Percentiles rank a stretch among this genome's conserved stretches.
These are phyloP conservation scores for Neoseiulus cucumeris DNA, from an alignment of 1,140 invertebrate genomes.

Conservation along the genomic window DNA sequence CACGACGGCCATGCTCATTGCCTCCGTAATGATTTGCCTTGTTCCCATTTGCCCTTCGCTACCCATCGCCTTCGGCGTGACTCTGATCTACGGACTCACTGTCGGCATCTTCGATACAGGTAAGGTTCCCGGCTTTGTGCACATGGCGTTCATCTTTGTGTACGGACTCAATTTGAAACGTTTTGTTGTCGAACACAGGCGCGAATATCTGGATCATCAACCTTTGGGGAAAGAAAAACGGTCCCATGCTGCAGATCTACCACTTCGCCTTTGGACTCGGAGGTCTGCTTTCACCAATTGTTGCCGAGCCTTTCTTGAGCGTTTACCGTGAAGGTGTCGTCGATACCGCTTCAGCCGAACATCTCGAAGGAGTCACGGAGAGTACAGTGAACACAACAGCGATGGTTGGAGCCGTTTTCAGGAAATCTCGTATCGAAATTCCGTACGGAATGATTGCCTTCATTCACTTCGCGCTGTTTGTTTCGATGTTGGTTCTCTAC, in stretches of 20 bases:
- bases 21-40: background rate
- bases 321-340: background rate
- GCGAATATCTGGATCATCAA: constrained; percentile 16
- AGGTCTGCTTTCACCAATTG: constrained; percentile 32
- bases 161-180: too few species aligned
- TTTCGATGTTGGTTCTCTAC: background rate
- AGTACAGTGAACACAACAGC: too few species aligned
- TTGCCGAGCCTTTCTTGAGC: constrained; percentile 30
- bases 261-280: constrained; percentile 37
- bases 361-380: too few species aligned
- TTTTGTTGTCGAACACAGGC: background rate
- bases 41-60: background rate
- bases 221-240: constrained; percentile 32
- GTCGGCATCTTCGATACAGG: constrained; percentile 1
- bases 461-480: too few species aligned
- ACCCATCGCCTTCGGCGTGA: background rate
- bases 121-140: too few species aligned
- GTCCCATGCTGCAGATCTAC: constrained; percentile 33
- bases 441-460: too few species aligned
- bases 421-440: too few species aligned
- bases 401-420: too few species aligned
- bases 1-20: background rate
- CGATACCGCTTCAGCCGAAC: too few species aligned
- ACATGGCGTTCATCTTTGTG: too few species aligned
- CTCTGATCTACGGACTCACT: background rate